Percentiles rank a stretch among this genome's conserved stretches.
These are phyloP conservation scores for Exephanes ischioxanthus DNA, from an alignment of 2,888 invertebrate species.

Conservation along the genomic window DNA sequence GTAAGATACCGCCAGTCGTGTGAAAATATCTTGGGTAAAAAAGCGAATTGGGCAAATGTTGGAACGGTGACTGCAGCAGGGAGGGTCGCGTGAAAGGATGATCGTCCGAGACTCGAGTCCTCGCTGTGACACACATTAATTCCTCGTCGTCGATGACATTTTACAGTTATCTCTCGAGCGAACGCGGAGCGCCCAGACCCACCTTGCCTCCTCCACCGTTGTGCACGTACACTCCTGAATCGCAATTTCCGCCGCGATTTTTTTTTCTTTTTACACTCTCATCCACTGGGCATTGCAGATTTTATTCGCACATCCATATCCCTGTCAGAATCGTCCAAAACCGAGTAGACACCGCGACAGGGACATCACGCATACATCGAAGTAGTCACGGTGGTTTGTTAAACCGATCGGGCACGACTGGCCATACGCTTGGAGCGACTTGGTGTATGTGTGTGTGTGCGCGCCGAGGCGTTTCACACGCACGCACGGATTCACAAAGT, in stretches of 20 bases:
- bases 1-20: background rate
- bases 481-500: slow-evolving; percentile 1
- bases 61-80: slow-evolving; percentile 8
- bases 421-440: slow-evolving; percentile 27
- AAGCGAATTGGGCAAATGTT: background rate
- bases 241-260: slow-evolving; percentile 32
- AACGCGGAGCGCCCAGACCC: slow-evolving; percentile 39
- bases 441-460: slow-evolving; percentile 20
- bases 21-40: slow-evolving; percentile 27
- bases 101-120: slow-evolving; percentile 49
- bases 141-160: slow-evolving; percentile 82
- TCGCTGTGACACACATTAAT: slow-evolving; percentile 82
- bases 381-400: slow-evolving; percentile 55
- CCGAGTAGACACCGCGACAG: slow-evolving; percentile 51
- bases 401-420: slow-evolving; percentile 44
- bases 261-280: slow-evolving; percentile 23
- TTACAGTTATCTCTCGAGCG: slow-evolving; percentile 82
- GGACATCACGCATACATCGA: slow-evolving; percentile 50
- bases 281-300: slow-evolving; percentile 45
- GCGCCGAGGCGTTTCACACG: background rate
- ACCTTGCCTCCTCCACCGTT: slow-evolving; percentile 57
- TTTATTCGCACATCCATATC: slow-evolving; percentile 27
- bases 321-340: slow-evolving; percentile 36
- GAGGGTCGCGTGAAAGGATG: slow-evolving; percentile 42
- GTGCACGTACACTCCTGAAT: slow-evolving; percentile 2